A percentile compares a stretch with the other conserved stretches of the same genome.
These are phyloP conservation scores for Pontoporia blainvillei DNA, from an alignment of 2,113 vertebrate genomes.

Conservation along the genomic window DNA sequence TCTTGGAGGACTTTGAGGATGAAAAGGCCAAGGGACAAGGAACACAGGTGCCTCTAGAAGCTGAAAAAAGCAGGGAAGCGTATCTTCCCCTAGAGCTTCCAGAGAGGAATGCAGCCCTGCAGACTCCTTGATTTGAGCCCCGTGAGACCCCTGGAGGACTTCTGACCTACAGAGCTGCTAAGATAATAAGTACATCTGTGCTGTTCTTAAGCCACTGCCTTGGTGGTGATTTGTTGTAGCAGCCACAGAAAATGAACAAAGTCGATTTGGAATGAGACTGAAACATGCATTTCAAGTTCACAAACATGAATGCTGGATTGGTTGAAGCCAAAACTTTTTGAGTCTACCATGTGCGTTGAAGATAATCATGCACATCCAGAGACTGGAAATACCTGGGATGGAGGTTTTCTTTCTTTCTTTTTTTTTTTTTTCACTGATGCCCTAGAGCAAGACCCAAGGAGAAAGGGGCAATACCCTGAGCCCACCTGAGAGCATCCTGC, in stretches of 20 bases:
- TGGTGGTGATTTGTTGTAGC: background rate
- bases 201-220: background rate
- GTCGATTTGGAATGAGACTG: background rate
- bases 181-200: rapidly evolving
- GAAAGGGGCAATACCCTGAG: background rate
- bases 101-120: background rate
- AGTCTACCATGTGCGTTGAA: background rate
- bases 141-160: rapidly evolving
- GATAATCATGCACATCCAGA: rapidly evolving
- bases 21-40: rapidly evolving
- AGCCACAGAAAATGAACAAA: background rate
- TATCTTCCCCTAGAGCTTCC: background rate
- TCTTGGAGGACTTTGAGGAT: background rate
- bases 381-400: background rate
- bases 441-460: background rate
- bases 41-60: background rate
- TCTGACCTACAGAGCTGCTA: background rate
- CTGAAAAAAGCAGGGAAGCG: background rate
- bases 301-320: background rate
- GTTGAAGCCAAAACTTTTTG: no score
- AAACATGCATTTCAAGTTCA: background rate
- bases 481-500: background rate
- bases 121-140: no score
- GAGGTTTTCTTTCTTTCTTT: background rate
- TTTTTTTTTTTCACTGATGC: background rate